Conservation (phyloP, 2,888 invertebrate genomes). For the Caenorhabditis wallacei region DNA sequence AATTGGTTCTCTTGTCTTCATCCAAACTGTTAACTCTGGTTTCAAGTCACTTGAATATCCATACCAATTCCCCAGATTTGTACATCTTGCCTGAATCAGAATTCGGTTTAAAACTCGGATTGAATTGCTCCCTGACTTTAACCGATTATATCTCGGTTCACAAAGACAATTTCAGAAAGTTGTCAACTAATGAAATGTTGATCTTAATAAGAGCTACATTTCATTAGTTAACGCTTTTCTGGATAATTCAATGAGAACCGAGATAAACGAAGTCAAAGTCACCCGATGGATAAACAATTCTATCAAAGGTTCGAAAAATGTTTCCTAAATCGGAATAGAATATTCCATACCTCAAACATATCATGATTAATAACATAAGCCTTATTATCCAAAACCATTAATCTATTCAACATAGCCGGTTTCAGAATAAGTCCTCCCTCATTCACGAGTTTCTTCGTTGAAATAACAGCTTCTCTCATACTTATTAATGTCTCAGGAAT, state of each 20-base stretch:
- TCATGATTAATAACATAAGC: conserved; percentile 32
- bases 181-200: too few species aligned
- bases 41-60: conserved; percentile 49
- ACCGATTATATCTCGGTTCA: too few species aligned
- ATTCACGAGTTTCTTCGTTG: conserved; percentile 47
- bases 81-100: conserved; percentile 66
- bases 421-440: conserved; percentile 45
- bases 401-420: conserved; percentile 27
- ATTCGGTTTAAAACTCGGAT: too few species aligned
- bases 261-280: too few species aligned
- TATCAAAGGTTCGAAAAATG: too few species aligned
- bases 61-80: conserved; percentile 64
- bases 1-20: conserved; percentile 59
- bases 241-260: too few species aligned
- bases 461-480: conserved; percentile 61
- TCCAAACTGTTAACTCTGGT: conserved; percentile 59
- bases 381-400: conserved; percentile 35
- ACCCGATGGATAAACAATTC: too few species aligned
- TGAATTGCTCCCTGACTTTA: too few species aligned
- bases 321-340: too few species aligned
- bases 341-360: conserved; percentile 42
- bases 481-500: conserved; percentile 59
- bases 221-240: too few species aligned
- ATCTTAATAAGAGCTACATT: too few species aligned
- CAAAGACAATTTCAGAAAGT: too few species aligned